Percentiles rank a stretch among this genome's conserved stretches.
Conservation (phyloP, 2,113 vertebrate genomes). For the Aix galericulata region DNA sequence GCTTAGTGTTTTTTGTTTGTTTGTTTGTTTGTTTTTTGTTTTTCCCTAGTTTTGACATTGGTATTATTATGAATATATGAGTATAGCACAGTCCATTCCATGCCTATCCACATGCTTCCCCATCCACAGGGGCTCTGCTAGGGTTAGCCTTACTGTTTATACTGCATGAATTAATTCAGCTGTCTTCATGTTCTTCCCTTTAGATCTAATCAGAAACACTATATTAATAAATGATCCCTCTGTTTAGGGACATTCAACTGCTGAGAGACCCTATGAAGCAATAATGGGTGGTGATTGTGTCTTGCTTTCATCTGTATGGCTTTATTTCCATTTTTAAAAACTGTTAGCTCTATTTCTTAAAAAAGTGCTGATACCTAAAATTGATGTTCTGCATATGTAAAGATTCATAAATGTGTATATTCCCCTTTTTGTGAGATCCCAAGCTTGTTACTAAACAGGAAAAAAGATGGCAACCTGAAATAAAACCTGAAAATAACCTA, state of each 20-base stretch:
- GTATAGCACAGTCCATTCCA: neutral
- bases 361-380: neutral
- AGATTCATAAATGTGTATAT: neutral
- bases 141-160: neutral
- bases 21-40: neutral
- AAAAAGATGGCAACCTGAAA: neutral
- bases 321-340: neutral
- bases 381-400: neutral
- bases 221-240: neutral
- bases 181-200: neutral
- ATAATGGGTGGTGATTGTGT: neutral
- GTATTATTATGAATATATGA: neutral
- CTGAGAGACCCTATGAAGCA: neutral
- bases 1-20: too few species aligned
- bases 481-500: neutral
- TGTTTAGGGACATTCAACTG: neutral
- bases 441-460: neutral
- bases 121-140: neutral
- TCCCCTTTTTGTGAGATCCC: neutral
- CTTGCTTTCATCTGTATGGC: neutral
- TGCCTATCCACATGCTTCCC: neutral
- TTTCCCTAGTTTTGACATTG: neutral
- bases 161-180: accelerated
- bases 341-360: neutral
- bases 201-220: neutral